Evolutionary conservation across 2,888 invertebrate genomes (phyloP).

Genomic region (Selenia dentaria): DNA sequence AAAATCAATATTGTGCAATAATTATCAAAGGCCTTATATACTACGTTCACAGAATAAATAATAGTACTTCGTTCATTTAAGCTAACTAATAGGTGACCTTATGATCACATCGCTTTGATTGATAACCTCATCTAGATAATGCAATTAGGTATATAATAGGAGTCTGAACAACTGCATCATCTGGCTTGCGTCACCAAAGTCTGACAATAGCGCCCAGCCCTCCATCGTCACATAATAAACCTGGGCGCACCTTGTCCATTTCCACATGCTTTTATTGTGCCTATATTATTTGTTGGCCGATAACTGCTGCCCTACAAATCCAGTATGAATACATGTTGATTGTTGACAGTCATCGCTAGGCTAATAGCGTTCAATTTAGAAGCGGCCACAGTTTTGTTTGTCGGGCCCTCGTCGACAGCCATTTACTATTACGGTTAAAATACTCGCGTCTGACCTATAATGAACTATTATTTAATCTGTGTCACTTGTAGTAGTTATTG

Average conservation of each 20-base stretch:
- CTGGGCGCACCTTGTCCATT: conserved; percentile 17
- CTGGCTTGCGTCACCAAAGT: not conserved
- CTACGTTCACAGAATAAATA: too few relatives aligned
- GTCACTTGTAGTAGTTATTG: not conserved
- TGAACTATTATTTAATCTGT: not conserved
- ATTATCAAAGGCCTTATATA: too few relatives aligned
- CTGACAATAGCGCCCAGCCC: conserved; percentile 14
- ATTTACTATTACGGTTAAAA: conserved; percentile 1
- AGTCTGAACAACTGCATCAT: conserved; percentile 7
- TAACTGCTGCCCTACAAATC: conserved; percentile 4
- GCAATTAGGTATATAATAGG: not conserved
- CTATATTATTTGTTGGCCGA: conserved; percentile 15
- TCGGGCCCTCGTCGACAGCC: not conserved
- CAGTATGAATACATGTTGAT: conserved; percentile 8
- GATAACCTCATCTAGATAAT: conserved; percentile 1
- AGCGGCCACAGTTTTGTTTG: conserved; percentile 28
- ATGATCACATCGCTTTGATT: not conserved
- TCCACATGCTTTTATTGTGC: conserved; percentile 11
- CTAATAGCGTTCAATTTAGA: conserved; percentile 30
- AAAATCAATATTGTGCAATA: too few relatives aligned
- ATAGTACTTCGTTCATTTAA: too few relatives aligned
- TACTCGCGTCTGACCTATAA: conserved; percentile 7
- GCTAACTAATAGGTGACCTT: not conserved
- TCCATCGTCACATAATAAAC: not conserved
- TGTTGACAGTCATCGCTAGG: conserved; percentile 22